Conservation (phyloP, 1,140 invertebrate genomes). For the Nasonia vitripennis region DNA sequence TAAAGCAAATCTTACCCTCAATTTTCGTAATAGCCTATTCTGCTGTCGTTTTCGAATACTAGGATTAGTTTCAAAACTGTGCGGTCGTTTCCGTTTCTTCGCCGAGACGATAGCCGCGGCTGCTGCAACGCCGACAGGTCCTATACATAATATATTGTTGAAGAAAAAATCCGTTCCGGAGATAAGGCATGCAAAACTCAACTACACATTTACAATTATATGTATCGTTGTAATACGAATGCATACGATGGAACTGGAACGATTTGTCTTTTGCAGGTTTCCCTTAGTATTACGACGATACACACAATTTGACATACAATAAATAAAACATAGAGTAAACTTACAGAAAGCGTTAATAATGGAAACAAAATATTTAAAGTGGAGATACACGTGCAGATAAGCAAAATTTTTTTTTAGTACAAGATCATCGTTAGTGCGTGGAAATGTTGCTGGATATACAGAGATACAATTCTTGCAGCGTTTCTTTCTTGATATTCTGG, state of each 20-base stretch:
- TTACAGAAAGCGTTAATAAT: constrained; percentile 32
- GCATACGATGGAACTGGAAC: neutral
- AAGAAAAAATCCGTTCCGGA: constrained; percentile 22
- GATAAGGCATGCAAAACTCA: constrained; percentile 34
- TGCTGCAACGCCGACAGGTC: constrained; percentile 96
- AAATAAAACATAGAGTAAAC: neutral
- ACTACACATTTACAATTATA: constrained; percentile 42
- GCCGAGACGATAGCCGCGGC: constrained; percentile 97
- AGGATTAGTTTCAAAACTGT: constrained; percentile 98
- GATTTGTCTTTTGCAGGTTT: neutral
- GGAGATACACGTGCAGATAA: neutral
- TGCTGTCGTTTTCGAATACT: constrained; percentile 97
- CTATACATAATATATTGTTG: constrained; percentile 72
- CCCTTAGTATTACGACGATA: neutral
- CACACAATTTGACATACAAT: constrained; percentile 15
- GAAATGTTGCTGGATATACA: neutral
- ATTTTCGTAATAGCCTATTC: constrained; percentile 91
- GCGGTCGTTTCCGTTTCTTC: constrained; percentile 95
- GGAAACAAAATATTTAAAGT: neutral
- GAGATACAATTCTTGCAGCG: constrained; percentile 7
- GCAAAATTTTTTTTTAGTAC: neutral
- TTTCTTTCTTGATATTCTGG: neutral
- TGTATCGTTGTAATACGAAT: neutral
- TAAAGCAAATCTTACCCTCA: constrained; percentile 79
- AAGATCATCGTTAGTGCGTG: neutral